Conservation (phyloP, 2,113 vertebrate genomes). For the Serilophus lunatus region DNA sequence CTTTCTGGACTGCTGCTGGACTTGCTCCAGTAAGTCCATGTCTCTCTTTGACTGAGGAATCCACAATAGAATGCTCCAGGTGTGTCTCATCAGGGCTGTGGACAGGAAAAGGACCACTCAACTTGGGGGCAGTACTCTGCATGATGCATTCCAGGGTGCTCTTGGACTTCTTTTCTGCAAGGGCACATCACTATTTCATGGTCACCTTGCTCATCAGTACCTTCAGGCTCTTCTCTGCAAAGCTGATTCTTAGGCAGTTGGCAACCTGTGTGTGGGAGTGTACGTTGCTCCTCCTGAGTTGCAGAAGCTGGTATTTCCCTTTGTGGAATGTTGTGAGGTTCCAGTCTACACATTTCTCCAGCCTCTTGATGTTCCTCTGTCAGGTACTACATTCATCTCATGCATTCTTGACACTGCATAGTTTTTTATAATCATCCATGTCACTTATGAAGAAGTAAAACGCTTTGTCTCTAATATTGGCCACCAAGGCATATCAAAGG, state of each 20-base stretch:
- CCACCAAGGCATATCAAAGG: neutral
- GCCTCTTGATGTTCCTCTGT: neutral
- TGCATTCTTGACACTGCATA: neutral
- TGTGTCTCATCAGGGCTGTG: neutral
- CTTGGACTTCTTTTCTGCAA: neutral
- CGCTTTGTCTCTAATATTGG: neutral
- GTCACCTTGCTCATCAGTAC: neutral
- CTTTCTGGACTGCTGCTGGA: neutral
- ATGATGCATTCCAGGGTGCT: neutral
- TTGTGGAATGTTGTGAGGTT: no score
- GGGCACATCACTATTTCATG: neutral
- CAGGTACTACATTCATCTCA: neutral
- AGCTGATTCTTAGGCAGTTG: neutral
- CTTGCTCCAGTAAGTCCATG: neutral
- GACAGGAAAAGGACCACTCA: neutral
- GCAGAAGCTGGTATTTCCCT: neutral
- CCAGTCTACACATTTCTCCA: fast-evolving
- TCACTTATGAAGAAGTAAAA: neutral
- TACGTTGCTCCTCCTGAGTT: neutral
- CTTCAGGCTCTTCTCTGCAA: neutral
- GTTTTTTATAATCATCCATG: neutral
- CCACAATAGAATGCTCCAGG: neutral
- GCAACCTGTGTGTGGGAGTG: no score
- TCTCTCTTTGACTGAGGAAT: neutral
- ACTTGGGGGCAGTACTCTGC: neutral